phyloP scores from a whole-genome alignment of 2,888 invertebrate species.

The Lysandra coridon region DNA sequence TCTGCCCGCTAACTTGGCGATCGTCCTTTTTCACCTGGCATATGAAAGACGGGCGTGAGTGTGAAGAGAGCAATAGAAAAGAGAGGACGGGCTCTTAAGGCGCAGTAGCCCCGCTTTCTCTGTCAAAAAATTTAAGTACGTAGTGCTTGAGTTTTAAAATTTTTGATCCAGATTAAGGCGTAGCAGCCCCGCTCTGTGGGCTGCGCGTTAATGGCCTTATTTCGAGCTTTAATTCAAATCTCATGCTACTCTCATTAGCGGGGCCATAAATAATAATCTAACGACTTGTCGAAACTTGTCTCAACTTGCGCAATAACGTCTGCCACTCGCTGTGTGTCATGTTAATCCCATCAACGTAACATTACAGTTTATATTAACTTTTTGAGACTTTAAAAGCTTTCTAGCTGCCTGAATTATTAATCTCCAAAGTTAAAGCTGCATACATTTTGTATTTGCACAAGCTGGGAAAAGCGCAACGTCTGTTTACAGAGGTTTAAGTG shows the following conservation, averaged over 20 bases:
- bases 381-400: conserved; percentile 15
- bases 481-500: conserved; percentile 5
- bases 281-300: conserved; percentile 29
- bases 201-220: not conserved
- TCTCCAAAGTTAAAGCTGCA: conserved; percentile 11
- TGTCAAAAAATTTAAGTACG: too few relatives aligned
- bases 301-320: conserved; percentile 14
- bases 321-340: not conserved
- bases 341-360: not conserved
- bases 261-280: conserved; percentile 27
- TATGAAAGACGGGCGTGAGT: too few relatives aligned
- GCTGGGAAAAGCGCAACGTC: not conserved
- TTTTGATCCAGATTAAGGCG: not conserved
- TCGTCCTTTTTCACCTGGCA: too few relatives aligned
- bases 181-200: not conserved
- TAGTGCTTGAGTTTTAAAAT: too few relatives aligned
- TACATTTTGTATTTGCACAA: conserved; percentile 8
- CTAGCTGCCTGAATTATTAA: conserved; percentile 13
- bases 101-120: too few relatives aligned
- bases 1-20: too few relatives aligned
- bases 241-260: conserved; percentile 27
- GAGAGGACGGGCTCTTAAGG: too few relatives aligned
- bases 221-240: conserved; percentile 16
- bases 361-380: conserved; percentile 10
- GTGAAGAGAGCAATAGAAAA: too few relatives aligned